Base-by-base conservation (phyloP, 2,888 invertebrate species). In the Tetranychus truncatus region DNA sequence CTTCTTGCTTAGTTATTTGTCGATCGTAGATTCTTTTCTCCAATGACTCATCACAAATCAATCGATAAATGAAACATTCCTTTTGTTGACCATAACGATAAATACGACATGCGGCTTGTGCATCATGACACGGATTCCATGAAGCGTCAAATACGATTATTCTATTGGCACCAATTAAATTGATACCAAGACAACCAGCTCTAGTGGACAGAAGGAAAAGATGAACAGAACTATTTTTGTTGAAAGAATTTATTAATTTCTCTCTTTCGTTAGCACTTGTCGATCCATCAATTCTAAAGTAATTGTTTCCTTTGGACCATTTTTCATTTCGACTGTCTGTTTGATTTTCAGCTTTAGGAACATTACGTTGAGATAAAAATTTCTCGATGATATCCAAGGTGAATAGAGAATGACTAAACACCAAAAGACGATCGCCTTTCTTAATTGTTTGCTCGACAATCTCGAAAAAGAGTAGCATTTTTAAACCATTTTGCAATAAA, bases 51-150 rank as follows among this genome's bases (percentile, higher is more conserved):
- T 99, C 97, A 83, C 95, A 95, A 6, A 99, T 95, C 77, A 99
- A 87, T 67, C 97, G 88, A 83, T 97, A 99, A 6, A 99, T 94
- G 82, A 90, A 95, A 81, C 95, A 95, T 0, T 90, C 90, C 81
- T 95, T 96, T 80, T 87, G 87, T 83, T 99, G 97, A 0, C 97
- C 97, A 81, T 95, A 96, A 86, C 91, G 87, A 82, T 93, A 94
- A 67, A 97, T 95, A 79, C 97, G 86, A 82, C 97, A 97, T 18
- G 99, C 95, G 46, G 97, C 97, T 85, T 94, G 94, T 0, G 93
- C 92, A 82, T 96, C 96, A 81, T 99, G 97, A 81, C 97, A 97
- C 1, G 97, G 97, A 85, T 99, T 99, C 96, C 97, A 99, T 66
- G 94, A 95, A 18, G 97, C 96, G 83, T 99, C 99, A 81, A 97